phyloP scores from a whole-genome alignment of 1,140 invertebrate genomes.

The Microvelia longipes region DNA sequence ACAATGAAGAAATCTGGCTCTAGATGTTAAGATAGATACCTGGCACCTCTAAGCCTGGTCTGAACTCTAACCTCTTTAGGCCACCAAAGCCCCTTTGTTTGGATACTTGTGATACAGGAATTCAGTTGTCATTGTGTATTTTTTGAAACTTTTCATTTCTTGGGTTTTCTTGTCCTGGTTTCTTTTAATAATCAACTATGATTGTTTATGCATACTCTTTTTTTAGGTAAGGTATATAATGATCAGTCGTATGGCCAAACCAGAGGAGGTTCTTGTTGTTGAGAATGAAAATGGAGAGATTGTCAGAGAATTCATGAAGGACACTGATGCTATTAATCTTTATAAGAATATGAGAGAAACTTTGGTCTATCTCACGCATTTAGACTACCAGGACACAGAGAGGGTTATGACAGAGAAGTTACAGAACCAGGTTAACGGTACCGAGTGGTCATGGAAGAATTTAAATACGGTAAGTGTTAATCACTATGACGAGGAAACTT shows the following conservation, averaged over 20 bases:
- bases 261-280: constrained; percentile 99
- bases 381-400: constrained; percentile 95
- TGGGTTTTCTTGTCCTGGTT: not conserved
- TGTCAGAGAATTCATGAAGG: constrained; percentile 98
- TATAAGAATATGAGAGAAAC: constrained; percentile 99
- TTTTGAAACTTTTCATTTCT: too few relatives aligned
- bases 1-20: too few relatives aligned
- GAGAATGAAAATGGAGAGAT: constrained; percentile 99
- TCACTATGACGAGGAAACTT: too few relatives aligned
- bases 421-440: constrained; percentile 96
- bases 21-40: too few relatives aligned
- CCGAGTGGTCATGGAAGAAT: constrained; percentile 99
- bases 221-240: constrained; percentile 90
- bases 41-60: too few relatives aligned
- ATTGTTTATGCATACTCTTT: too few relatives aligned
- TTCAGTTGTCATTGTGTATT: too few relatives aligned
- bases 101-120: too few relatives aligned
- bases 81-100: too few relatives aligned
- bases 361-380: constrained; percentile 94
- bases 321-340: constrained; percentile 97
- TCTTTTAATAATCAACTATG: constrained; percentile 1
- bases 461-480: constrained; percentile 76
- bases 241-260: constrained; percentile 99
- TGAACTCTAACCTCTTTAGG: too few relatives aligned
- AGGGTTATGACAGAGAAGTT: constrained; percentile 98